Evolutionary conservation across 2,797 vertebrate species (phyloP), one percentile per base, ranked within the genome.

Genomic region (Channa striata): DNA sequence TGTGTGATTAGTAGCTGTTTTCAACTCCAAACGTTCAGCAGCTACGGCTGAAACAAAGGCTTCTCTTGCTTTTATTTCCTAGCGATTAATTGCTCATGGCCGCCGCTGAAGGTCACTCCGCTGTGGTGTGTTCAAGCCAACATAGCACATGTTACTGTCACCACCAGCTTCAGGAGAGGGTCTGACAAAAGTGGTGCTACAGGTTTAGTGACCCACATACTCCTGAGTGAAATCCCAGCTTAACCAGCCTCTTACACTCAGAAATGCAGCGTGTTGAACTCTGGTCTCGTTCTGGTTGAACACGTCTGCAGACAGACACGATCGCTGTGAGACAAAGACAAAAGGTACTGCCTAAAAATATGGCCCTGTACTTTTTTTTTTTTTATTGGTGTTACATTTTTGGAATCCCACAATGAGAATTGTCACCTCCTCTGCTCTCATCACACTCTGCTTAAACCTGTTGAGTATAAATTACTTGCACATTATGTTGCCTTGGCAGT

Each of bases 151-250:
- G 53, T 71, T 73, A 58, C 19, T 52, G 67, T 72, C 61, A 61
- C 61, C 54, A 4, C 6, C 61, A n/a, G 25, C 44, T 0, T 74
- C 17, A 20, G 42, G 56, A 64, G 52, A n/a, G 12, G 12, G 12
- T 61, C 39, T 43, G 49, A 54, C 56, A 77, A 81, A 82, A 39
- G 17, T 43, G 5, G 34, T 40, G 40, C 54, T 78, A 71, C 71
- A 70, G 79, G 72, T 85, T 79, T 51, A 58, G 51, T 84, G 78
- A 81, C 74, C 80, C 72, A 76, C 69, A 71, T 82, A 11, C 52
- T 64, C 50, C 4, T 8, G 30, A 33, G 40, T 47, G 64, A 83
- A 79, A 87, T 78, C 80, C 77, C 58, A 60, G 80, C 73, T 90
- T 86, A 89, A 74, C 77, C 68, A 1, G 17, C 49, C 65, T 68